A percentile compares a stretch with the other conserved stretches of the same genome.
Evolutionary conservation across 2,113 vertebrate species (phyloP).

Genomic region (Phyllopteryx taeniolatus): DNA sequence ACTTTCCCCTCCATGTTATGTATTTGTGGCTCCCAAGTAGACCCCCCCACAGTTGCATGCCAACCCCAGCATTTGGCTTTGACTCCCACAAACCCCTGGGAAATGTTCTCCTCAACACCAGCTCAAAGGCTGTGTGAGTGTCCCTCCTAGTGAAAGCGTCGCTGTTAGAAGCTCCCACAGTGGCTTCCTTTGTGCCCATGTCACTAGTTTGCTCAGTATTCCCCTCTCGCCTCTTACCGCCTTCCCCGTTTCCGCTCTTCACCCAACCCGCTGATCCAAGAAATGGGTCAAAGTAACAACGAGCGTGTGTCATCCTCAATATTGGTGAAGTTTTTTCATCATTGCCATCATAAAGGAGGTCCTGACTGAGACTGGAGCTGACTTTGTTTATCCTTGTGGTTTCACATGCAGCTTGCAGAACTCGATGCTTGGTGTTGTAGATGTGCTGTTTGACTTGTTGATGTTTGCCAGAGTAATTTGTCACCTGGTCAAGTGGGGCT

Average conservation of each 20-base stretch:
- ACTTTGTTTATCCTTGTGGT: background rate
- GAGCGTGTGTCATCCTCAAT: background rate
- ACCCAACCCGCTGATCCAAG: constrained; percentile 10
- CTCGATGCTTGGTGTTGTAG: background rate
- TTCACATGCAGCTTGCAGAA: background rate
- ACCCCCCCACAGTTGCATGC: constrained; percentile 18
- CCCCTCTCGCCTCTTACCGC: constrained; percentile 38
- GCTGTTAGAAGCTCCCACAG: constrained; percentile 64
- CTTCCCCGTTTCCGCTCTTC: constrained; percentile 13
- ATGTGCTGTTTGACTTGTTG: background rate
- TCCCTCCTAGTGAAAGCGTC: constrained; percentile 46
- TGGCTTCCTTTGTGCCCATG: constrained; percentile 64
- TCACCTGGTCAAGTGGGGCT: constrained; percentile 13
- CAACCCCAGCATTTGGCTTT: constrained; percentile 45
- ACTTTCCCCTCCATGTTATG: background rate
- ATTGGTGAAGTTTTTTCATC: background rate
- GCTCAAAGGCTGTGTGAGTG: constrained; percentile 60
- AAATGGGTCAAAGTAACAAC: background rate
- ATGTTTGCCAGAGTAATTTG: constrained; percentile 24
- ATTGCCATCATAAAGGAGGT: background rate
- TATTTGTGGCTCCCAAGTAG: background rate
- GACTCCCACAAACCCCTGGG: constrained; percentile 52
- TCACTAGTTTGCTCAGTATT: constrained; percentile 58
- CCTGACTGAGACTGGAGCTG: background rate
- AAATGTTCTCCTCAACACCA: constrained; percentile 46